Base-by-base conservation (phyloP, 2,797 vertebrate genomes). In the Sebastiscus albofasciatus region DNA sequence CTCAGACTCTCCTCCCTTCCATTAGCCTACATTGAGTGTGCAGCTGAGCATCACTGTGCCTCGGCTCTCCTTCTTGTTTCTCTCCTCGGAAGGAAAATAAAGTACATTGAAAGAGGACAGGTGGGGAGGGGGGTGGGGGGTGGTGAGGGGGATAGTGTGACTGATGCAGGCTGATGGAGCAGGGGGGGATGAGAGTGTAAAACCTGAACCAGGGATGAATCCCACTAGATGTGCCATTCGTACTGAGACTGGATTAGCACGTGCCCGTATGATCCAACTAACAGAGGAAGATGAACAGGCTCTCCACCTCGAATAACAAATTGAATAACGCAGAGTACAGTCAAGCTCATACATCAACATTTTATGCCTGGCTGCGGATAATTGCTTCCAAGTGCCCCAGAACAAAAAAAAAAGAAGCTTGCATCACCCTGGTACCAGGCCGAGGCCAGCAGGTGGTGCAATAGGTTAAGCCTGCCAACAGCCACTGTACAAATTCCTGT, bases 11-110 rank as follows among this genome's bases (percentile, higher is more conserved):
- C 87, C 92, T 95, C 94, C 95, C 96, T 94, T 86, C 95, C 96
- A 97, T 96, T 96, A 96, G 96, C 96, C 94, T 96, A 95, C 93
- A 96, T 96, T 90, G 94, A 96, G 95, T 89, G 96, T 96, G 96
- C 96, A 97, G 96, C 96, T 97, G 96, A 96, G 94, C 94, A 95
- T 96, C 96, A 95, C 96, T 94, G 60, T 46, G 71, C 76, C 82
- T 82, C 54, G 22, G 62, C 74, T 90, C 85, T 85, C 80, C 85
- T 80, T 89, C 84, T 91, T 91, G 87, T 95, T 94, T 95, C 95
- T 72, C 83, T 92, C 86, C 77, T 56, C 72, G 18, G 87, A 87
- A 93, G 91, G 90, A 90, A 93, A 93, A 92, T 93, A 91, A 88
- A 94, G 88, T 74, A 60, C 65, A 60, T 73, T 71, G 36, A 70